Evolutionary conservation across 2,113 vertebrate species (phyloP).

Genomic region (Phrynosoma blainvillii): DNA sequence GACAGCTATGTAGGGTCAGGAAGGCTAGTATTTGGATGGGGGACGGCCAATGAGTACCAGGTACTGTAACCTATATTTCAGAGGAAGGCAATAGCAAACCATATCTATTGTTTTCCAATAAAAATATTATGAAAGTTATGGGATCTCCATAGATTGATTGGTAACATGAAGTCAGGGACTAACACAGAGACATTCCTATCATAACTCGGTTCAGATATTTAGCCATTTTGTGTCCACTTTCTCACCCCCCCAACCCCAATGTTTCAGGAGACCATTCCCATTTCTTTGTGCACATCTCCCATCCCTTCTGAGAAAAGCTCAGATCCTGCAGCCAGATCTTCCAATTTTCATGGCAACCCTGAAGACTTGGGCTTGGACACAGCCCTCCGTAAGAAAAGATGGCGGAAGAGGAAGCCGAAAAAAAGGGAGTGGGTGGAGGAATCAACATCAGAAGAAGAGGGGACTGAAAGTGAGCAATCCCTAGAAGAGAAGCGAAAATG

Average conservation of each 20-base stretch:
- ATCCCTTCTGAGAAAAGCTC: constrained; percentile 71
- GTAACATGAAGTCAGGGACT: no score
- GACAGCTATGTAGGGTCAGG: no score
- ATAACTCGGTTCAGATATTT: background rate
- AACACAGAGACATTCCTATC: no score
- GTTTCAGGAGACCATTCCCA: constrained; percentile 76
- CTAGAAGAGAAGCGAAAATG: constrained; percentile 50
- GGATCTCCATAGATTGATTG: no score
- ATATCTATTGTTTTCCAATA: no score
- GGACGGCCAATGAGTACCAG: no score
- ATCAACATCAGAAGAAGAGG: constrained; percentile 80
- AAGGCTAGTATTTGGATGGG: no score
- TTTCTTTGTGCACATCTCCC: constrained; percentile 84
- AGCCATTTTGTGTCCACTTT: background rate
- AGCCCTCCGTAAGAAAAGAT: constrained; percentile 72
- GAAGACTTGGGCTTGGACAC: background rate
- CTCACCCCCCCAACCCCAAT: background rate
- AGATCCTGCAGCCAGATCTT: background rate
- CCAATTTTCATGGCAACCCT: constrained; percentile 14
- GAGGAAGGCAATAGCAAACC: no score
- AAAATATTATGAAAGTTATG: no score
- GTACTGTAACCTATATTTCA: no score
- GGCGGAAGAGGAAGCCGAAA: constrained; percentile 77
- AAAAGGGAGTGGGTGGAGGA: constrained; percentile 54
- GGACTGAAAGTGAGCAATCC: constrained; percentile 52